Base-by-base conservation (phyloP, 2,888 invertebrate species). In the Empis stercorea region DNA sequence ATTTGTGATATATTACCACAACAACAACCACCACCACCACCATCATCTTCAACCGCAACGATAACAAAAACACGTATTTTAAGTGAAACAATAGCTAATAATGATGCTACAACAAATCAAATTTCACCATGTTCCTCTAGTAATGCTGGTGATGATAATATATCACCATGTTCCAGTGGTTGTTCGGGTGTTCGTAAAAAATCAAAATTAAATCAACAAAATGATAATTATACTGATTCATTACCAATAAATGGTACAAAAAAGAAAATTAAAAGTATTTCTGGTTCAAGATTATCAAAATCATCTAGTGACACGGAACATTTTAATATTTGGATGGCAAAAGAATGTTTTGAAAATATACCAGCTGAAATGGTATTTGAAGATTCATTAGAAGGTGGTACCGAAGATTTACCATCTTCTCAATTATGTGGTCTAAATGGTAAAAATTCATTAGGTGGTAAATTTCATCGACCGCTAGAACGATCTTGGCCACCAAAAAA, bases 401-500 rank as follows among this genome's bases (percentile, higher is more conserved):
- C 60, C 1, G 63, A 66, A 41, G 64, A 61, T 50, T 55, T 65
- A 4, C 48, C 66, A n/a, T 47, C 36, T 42, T 48, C 40, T 11
- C 46, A n/a, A 11, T 38, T 30, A 17, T 47, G 51, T 5, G 46
- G 40, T 39, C 49, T 16, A 10, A 48, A 43, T 38, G 47, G 50
- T 10, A 53, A 55, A 16, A 55, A 57, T 10, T 52, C 55, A 59
- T 60, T 32, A 56, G 48, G 43, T 13, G 48, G 49, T 34, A 53
- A 55, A 32, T 51, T 54, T 38, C 88, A 88, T 65, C 78, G 81
- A 55, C 87, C 88, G 11, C 69, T 89, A 52, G 87, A 88, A 61
- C 73, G 86, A 52, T 80, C 78, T 1, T 73, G 74, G 61, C 85
- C 85, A 17, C 84, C 86, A 3, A 76, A 79, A 62, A 76, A 85